Conservation (phyloP, 1,140 invertebrate species). For the Camponotus vicinus region DNA sequence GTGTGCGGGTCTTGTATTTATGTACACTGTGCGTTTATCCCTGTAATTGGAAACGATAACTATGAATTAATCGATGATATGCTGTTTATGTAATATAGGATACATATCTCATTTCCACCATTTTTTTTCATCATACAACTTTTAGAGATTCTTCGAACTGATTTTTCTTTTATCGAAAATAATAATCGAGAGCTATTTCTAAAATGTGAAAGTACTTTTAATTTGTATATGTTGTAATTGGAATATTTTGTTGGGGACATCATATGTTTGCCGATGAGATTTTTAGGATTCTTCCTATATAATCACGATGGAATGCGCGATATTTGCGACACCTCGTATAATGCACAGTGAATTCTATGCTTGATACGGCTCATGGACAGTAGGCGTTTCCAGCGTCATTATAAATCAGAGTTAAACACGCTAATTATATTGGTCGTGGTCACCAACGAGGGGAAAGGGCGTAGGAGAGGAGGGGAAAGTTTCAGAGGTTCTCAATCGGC, state of each 20-base stretch:
- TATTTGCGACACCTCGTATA: slow-evolving; percentile 13
- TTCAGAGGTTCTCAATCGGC: slow-evolving; percentile 64
- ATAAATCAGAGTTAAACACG: slow-evolving; percentile 84
- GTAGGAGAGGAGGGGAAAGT: slow-evolving; percentile 49
- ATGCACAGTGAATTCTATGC: slow-evolving; percentile 48
- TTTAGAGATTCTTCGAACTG: not conserved
- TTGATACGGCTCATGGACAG: slow-evolving; percentile 76
- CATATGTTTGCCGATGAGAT: too few species aligned
- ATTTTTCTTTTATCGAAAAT: not conserved
- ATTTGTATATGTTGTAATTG: not conserved
- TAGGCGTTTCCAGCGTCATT: slow-evolving; percentile 83
- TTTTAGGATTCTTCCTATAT: too few species aligned
- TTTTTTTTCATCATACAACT: not conserved
- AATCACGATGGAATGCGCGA: not conserved
- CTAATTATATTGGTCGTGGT: slow-evolving; percentile 80
- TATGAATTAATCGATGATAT: slow-evolving; percentile 53
- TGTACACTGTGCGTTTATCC: slow-evolving; percentile 29
- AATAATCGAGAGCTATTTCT: not conserved
- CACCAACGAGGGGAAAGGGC: not conserved
- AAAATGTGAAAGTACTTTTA: not conserved
- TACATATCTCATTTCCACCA: not conserved
- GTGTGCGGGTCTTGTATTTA: slow-evolving; percentile 1
- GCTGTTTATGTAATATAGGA: not conserved
- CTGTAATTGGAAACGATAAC: slow-evolving; percentile 67
- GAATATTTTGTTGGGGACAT: not conserved